Evolutionary conservation across 2,113 vertebrate species (phyloP).

Genomic region (Coryphaenoides rupestris): DNA sequence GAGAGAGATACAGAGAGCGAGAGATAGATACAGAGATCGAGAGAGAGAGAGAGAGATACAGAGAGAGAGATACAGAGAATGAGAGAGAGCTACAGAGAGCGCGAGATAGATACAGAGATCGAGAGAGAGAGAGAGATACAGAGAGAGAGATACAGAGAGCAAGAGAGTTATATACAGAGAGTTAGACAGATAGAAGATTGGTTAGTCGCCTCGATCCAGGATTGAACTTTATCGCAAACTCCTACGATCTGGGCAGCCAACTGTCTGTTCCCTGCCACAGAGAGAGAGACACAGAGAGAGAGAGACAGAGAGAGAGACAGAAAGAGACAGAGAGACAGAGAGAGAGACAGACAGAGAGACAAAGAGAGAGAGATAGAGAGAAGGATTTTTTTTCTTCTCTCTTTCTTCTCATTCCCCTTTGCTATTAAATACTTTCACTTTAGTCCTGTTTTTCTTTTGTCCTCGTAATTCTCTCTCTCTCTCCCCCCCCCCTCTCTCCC

Average conservation of each 20-base stretch:
- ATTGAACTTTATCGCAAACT: conserved; percentile 49
- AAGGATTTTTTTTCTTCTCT: too few relatives aligned
- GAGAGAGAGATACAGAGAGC: conserved; percentile 6
- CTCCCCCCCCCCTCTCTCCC: conserved; percentile 26
- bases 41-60: conserved; percentile 6
- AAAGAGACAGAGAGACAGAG: too few relatives aligned
- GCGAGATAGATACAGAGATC: neutral
- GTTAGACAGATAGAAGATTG: conserved; percentile 43
- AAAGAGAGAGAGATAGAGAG: too few relatives aligned
- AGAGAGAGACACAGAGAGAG: too few relatives aligned
- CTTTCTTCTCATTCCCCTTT: too few relatives aligned
- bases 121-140: neutral
- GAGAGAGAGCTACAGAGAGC: neutral
- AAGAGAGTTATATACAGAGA: conserved; percentile 2
- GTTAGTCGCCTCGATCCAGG: conserved; percentile 53
- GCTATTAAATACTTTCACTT: too few relatives aligned
- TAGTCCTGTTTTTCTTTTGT: conserved; percentile 19
- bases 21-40: conserved; percentile 33
- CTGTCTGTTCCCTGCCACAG: too few relatives aligned
- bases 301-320: too few relatives aligned
- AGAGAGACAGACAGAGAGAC: too few relatives aligned
- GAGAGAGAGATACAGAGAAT: conserved; percentile 4
- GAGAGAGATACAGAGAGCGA: neutral
- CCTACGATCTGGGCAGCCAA: too few relatives aligned
- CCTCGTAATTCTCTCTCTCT: conserved; percentile 31